Evolutionary conservation across 2,113 vertebrate genomes (phyloP).

Genomic region (Neodon shergylaensis): DNA sequence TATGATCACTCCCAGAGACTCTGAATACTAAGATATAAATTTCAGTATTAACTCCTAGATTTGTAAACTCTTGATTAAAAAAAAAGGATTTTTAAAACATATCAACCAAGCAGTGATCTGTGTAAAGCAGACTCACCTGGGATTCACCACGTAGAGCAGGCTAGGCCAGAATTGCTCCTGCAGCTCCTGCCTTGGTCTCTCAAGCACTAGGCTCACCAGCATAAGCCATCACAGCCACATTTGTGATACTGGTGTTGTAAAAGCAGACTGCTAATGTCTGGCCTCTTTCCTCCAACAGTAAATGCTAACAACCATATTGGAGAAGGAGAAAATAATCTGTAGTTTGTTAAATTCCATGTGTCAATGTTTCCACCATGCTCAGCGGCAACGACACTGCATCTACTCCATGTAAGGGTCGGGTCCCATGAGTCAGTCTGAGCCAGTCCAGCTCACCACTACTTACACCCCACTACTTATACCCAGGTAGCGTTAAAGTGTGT

Average conservation of each 20-base stretch:
- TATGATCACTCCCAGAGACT: not conserved
- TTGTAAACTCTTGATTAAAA: not conserved
- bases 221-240: not conserved
- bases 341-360: not conserved
- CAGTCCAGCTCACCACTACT: not conserved
- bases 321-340: not conserved
- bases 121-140: not conserved
- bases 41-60: not conserved
- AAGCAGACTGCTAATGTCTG: not conserved
- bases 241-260: not conserved
- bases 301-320: not conserved
- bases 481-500: not conserved
- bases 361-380: not conserved
- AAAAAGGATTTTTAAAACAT: not conserved
- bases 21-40: slow-evolving; percentile 15
- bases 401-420: not conserved
- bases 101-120: not conserved
- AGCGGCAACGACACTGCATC: not conserved
- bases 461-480: not conserved
- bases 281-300: not conserved
- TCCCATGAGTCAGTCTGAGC: not conserved
- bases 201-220: not conserved
- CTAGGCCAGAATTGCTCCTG: not conserved
- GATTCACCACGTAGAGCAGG: not conserved
- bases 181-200: not conserved